These are phyloP conservation scores for Synchiropus splendidus DNA, from an alignment of 2,113 vertebrate genomes.

Conservation along the genomic window DNA sequence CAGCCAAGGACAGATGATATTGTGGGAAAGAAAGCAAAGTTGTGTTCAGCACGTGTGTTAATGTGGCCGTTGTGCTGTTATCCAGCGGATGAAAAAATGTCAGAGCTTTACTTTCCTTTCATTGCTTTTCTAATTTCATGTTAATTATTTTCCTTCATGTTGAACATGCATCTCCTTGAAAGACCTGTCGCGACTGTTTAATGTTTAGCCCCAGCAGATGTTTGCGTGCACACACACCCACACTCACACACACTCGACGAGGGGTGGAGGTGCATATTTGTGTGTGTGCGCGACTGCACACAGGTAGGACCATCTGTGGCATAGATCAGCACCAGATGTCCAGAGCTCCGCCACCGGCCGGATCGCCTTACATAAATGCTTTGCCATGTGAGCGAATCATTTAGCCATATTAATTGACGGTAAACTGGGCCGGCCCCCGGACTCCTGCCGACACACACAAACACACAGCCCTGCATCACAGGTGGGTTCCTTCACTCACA, in stretches of 20 bases:
- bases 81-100: neutral
- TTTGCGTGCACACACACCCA: no score
- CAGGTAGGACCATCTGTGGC: slow-evolving; percentile 73
- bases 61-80: no score
- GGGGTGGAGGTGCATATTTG: slow-evolving; percentile 6
- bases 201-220: slow-evolving; percentile 29
- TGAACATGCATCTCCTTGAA: slow-evolving; percentile 18
- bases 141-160: neutral
- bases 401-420: slow-evolving; percentile 87
- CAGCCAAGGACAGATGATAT: neutral
- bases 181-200: slow-evolving; percentile 31
- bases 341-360: slow-evolving; percentile 53
- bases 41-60: neutral
- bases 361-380: slow-evolving; percentile 84
- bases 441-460: slow-evolving; percentile 28
- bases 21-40: neutral
- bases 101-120: neutral
- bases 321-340: slow-evolving; percentile 76
- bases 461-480: slow-evolving; percentile 63
- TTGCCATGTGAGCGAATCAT: slow-evolving; percentile 88
- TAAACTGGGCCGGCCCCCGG: slow-evolving; percentile 71
- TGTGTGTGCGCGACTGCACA: slow-evolving; percentile 32
- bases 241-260: no score
- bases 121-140: slow-evolving; percentile 1
- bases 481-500: slow-evolving; percentile 87